Conservation (phyloP, 2,797 vertebrate genomes). For the Ambastaia sidthimunki region DNA sequence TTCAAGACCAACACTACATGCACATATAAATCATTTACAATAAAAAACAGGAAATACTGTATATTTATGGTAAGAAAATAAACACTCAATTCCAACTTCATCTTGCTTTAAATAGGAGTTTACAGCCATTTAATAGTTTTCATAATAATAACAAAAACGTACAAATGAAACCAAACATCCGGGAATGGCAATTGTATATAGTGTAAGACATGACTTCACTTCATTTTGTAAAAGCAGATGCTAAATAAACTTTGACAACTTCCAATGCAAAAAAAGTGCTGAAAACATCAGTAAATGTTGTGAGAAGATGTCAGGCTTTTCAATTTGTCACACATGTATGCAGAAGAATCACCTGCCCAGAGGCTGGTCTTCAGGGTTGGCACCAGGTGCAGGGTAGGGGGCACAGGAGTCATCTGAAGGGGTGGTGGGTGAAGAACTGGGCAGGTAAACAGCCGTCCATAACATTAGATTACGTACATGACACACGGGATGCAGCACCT, state of each 20-base stretch:
- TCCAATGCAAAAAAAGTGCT: not conserved
- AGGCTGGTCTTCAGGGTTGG: slow-evolving; percentile 87
- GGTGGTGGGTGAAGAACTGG: slow-evolving; percentile 92
- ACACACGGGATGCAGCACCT: slow-evolving; percentile 98
- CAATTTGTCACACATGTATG: slow-evolving; percentile 30
- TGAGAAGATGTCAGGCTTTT: not conserved
- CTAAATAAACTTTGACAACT: not conserved
- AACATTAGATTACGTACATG: slow-evolving; percentile 96
- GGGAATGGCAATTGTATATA: too few relatives aligned
- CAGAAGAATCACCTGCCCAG: slow-evolving; percentile 88
- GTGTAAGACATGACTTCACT: too few relatives aligned
- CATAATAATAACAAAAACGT: too few relatives aligned
- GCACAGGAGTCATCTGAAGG: slow-evolving; percentile 92
- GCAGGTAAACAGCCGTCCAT: slow-evolving; percentile 96
- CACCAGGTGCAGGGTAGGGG: slow-evolving; percentile 87
- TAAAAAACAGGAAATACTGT: too few relatives aligned
- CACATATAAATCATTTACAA: too few relatives aligned
- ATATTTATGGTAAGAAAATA: too few relatives aligned
- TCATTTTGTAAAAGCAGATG: too few relatives aligned
- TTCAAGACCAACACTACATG: too few relatives aligned
- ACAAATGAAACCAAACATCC: too few relatives aligned
- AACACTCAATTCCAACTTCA: too few relatives aligned
- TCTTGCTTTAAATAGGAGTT: too few relatives aligned
- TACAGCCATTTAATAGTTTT: too few relatives aligned
- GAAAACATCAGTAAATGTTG: slow-evolving; percentile 52